Evolutionary conservation across 2,797 vertebrate species (phyloP).

Genomic region (Apogon hyalosoma): DNA sequence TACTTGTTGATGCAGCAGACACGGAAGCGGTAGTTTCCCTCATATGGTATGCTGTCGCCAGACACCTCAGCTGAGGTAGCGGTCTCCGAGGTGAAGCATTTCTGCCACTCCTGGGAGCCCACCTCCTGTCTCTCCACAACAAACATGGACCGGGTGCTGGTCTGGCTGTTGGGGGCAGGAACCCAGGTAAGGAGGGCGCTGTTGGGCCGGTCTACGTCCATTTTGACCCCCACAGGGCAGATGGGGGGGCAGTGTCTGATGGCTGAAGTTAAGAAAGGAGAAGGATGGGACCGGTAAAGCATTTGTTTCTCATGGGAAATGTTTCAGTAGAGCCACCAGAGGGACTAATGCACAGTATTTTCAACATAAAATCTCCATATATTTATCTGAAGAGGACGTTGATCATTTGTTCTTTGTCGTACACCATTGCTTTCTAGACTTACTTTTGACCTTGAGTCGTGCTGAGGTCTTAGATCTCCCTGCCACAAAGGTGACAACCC

Average conservation of each 20-base stretch:
- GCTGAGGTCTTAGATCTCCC: conserved; percentile 90
- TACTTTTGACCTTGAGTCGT: conserved; percentile 94
- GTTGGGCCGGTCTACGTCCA: conserved; percentile 87
- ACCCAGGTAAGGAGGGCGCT: conserved; percentile 88
- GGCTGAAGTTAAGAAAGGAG: conserved; percentile 73
- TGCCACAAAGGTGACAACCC: conserved; percentile 89
- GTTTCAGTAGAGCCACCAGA: too few species aligned
- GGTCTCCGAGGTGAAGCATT: conserved; percentile 89
- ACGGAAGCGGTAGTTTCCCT: conserved; percentile 91
- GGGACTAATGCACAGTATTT: too few species aligned
- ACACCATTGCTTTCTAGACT: background rate
- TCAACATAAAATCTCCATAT: too few species aligned
- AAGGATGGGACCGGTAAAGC: background rate
- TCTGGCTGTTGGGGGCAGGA: conserved; percentile 82
- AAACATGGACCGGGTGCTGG: conserved; percentile 85
- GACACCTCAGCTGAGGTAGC: conserved; percentile 85
- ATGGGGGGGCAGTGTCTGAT: conserved; percentile 88
- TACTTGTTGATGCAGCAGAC: conserved; percentile 91
- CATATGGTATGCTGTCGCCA: conserved; percentile 85
- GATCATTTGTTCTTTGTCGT: background rate
- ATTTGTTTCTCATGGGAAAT: too few species aligned
- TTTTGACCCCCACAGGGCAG: conserved; percentile 84
- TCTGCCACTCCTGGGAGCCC: conserved; percentile 89
- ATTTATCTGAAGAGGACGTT: too few species aligned
- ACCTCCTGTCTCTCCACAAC: conserved; percentile 90